Evolutionary conservation across 2,797 vertebrate species (phyloP).

Genomic region (Paedocypris micromegethes): DNA sequence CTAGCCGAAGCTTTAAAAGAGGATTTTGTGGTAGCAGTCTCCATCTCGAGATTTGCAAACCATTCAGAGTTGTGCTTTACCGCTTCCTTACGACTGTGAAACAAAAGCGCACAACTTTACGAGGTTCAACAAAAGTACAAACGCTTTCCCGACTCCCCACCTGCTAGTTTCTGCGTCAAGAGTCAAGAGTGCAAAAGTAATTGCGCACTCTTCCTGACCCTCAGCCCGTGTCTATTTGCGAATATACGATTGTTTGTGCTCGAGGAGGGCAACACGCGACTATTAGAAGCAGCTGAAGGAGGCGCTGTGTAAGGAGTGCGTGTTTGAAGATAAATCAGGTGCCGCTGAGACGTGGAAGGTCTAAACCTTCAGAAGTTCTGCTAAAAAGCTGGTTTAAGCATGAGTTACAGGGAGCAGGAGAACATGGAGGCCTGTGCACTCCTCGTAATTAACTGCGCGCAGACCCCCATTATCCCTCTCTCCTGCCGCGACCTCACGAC

Average conservation of each 20-base stretch:
- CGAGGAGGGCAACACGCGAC: background rate
- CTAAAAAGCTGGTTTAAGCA: slow-evolving; percentile 21
- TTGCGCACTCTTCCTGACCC: slow-evolving; percentile 23
- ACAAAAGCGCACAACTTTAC: background rate
- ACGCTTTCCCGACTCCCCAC: background rate
- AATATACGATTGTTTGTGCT: slow-evolving; percentile 21
- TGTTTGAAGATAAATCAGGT: slow-evolving; percentile 45
- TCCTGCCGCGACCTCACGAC: slow-evolving; percentile 11
- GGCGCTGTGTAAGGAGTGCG: slow-evolving; percentile 23
- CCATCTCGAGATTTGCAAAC: too few relatives aligned
- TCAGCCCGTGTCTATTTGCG: slow-evolving; percentile 20
- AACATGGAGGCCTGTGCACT: slow-evolving; percentile 25
- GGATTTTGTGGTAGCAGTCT: too few relatives aligned
- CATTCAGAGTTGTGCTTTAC: too few relatives aligned
- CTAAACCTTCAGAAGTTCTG: slow-evolving; percentile 35
- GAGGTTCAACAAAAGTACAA: slow-evolving; percentile 20
- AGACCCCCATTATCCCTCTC: slow-evolving; percentile 25
- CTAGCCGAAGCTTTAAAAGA: too few relatives aligned
- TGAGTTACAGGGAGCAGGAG: slow-evolving; percentile 33
- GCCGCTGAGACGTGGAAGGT: slow-evolving; percentile 25
- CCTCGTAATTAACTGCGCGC: slow-evolving; percentile 22
- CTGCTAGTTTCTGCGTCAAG: slow-evolving; percentile 13
- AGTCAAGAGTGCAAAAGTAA: slow-evolving; percentile 22
- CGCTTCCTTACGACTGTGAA: background rate
- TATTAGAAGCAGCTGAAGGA: slow-evolving; percentile 23